Percentiles rank a stretch among this genome's conserved stretches.
phyloP scores from a whole-genome alignment of 2,888 invertebrate species.

The Steinernema hermaphroditum region DNA sequence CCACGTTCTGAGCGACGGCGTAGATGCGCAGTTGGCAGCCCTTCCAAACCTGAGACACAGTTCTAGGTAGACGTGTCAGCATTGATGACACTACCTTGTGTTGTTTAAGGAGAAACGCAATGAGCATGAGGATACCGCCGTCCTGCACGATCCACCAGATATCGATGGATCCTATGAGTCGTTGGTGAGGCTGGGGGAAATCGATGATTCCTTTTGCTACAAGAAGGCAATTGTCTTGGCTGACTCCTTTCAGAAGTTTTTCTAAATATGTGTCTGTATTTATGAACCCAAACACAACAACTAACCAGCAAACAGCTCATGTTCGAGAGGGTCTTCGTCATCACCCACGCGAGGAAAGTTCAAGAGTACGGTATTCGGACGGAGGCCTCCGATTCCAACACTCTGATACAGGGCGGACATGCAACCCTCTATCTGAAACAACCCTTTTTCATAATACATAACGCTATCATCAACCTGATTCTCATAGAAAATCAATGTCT shows the following conservation, averaged over 20 bases:
- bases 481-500: slow-evolving; percentile 84
- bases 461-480: slow-evolving; percentile 70
- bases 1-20: slow-evolving; percentile 97
- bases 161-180: slow-evolving; percentile 83
- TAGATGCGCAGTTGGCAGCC: slow-evolving; percentile 98
- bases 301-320: slow-evolving; percentile 48
- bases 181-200: slow-evolving; percentile 85
- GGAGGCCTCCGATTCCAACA: slow-evolving; percentile 92
- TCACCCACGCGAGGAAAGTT: slow-evolving; percentile 85
- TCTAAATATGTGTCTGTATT: too few relatives aligned
- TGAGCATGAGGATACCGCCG: slow-evolving; percentile 93
- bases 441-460: neutral
- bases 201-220: slow-evolving; percentile 96
- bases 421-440: slow-evolving; percentile 55
- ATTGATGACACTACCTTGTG: slow-evolving; percentile 73
- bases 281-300: too few relatives aligned
- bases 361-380: slow-evolving; percentile 95
- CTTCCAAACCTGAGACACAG: slow-evolving; percentile 75
- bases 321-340: slow-evolving; percentile 45
- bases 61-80: neutral
- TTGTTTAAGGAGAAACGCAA: slow-evolving; percentile 76
- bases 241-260: slow-evolving; percentile 75
- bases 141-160: slow-evolving; percentile 98
- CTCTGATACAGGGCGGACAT: slow-evolving; percentile 77
- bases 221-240: slow-evolving; percentile 89